Base-by-base conservation (phyloP, 2,797 vertebrate species). In the Premnoplex brunnescens region DNA sequence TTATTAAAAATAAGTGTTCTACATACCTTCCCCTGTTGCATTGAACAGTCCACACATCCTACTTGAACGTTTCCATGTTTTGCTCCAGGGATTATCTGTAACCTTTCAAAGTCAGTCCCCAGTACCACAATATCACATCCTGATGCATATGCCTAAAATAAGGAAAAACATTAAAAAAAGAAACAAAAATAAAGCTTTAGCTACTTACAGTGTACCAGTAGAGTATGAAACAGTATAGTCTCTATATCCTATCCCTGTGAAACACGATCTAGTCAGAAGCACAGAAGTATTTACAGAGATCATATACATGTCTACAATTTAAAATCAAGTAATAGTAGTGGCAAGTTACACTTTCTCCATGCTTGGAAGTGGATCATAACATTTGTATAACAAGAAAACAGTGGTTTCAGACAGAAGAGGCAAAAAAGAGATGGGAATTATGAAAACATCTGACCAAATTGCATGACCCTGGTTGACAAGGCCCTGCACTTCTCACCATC, bases 51-150 rank as follows among this genome's bases (percentile, higher is more conserved):
- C 78, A 99, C 99, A 97, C 99, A 99, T 77, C 99, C 99, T 90
- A 99, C 99, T 98, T 99, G 99, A 96, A 99, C 98, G 96, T 99
- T 99, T 87, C 99, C 99, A 98, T 99, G 99, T 95, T 99, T 99
- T 95, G 99, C 98, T 96, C 99, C 99, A 80, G 99, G 99, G 91
- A 99, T 99, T 98, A 99, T 99, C 96, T 99, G 99, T 93, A 99
- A 97, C 89, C 99, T 98, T 98, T 99, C 99, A 97, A 99, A 99
- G 95, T 99, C 98, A 96, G 99, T 99, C 79, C 99, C 99, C 96
- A 99, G 93, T 96, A 99, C 98, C 93, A 99, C 99, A 89, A 99
- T 98, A 73, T 99, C 99, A 98, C 99, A 99, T 96, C 99, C 99
- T 84, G 99, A 99, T 36, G 99, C 99, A 14, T 99, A 99, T 22